Conservation (phyloP, 2,888 invertebrate genomes). For the Digitonthophagus gazella region DNA sequence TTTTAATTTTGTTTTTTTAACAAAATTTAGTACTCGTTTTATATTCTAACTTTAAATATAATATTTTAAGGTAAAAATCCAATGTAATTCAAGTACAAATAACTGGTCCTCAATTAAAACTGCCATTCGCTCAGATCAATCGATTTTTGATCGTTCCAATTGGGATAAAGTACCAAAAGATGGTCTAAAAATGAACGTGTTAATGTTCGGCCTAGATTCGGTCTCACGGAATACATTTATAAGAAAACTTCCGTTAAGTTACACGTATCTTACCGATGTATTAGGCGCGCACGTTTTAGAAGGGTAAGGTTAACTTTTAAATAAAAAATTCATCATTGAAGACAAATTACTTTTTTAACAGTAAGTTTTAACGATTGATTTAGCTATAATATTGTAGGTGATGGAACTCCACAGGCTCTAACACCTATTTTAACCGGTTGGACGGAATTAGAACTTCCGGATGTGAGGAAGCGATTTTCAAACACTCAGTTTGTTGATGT, state of each 20-base stretch:
- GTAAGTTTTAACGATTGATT: too few species aligned
- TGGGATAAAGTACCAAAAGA: conserved; percentile 54
- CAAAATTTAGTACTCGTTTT: too few species aligned
- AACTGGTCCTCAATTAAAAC: conserved; percentile 69
- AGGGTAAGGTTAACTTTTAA: conserved; percentile 54
- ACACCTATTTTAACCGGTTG: conserved; percentile 85
- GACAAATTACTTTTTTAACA: not conserved
- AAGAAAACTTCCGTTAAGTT: conserved; percentile 73
- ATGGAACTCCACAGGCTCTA: conserved; percentile 83
- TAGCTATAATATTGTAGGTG: conserved; percentile 77
- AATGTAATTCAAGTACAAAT: conserved; percentile 56
- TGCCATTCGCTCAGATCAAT: conserved; percentile 57
- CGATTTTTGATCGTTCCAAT: conserved; percentile 48
- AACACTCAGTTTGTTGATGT: conserved; percentile 67
- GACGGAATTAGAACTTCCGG: conserved; percentile 83
- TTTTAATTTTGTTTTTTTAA: too few species aligned
- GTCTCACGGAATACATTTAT: conserved; percentile 79
- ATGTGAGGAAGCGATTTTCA: conserved; percentile 69
- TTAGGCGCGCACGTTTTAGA: conserved; percentile 65
- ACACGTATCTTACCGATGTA: conserved; percentile 63
- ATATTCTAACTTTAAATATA: not conserved
- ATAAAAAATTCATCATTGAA: not conserved
- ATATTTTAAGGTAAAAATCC: conserved; percentile 57
- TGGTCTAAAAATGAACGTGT: conserved; percentile 63
- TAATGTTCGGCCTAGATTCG: conserved; percentile 89